These are phyloP conservation scores for Adineta ricciae DNA, from an alignment of 2,888 invertebrate species.

Conservation along the genomic window DNA sequence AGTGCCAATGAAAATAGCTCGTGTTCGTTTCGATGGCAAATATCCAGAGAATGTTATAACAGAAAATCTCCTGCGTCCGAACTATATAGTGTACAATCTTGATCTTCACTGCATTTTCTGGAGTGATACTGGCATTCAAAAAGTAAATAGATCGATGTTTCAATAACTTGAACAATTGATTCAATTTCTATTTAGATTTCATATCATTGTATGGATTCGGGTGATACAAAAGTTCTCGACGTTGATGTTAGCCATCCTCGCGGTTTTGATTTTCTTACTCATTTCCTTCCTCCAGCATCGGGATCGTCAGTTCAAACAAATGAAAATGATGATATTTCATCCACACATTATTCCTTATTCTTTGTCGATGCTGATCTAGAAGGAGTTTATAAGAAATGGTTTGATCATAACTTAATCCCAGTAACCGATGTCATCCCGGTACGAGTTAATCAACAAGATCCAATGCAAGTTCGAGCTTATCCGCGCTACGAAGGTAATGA, in stretches of 20 bases:
- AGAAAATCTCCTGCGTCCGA: slow-evolving; percentile 59
- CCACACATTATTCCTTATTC: not conserved
- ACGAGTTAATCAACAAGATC: not conserved
- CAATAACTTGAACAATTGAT: too few relatives aligned
- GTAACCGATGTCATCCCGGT: not conserved
- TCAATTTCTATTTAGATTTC: not conserved
- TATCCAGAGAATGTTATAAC: slow-evolving; percentile 62
- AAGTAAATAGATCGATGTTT: slow-evolving; percentile 40
- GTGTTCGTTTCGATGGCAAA: slow-evolving; percentile 81
- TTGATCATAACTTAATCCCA: not conserved
- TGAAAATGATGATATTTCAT: not conserved
- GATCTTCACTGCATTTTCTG: slow-evolving; percentile 75
- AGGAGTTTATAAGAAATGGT: not conserved
- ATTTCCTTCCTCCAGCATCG: not conserved
- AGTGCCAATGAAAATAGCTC: slow-evolving; percentile 71
- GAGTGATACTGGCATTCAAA: slow-evolving; percentile 55
- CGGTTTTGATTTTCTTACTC: slow-evolving; percentile 17
- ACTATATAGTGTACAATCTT: slow-evolving; percentile 69
- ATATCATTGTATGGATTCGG: slow-evolving; percentile 18
- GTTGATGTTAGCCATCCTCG: not conserved
- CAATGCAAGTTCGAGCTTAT: not conserved
- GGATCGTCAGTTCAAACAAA: not conserved
- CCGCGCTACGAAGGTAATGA: not conserved
- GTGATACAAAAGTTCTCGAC: not conserved
- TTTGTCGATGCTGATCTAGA: not conserved